Percentiles rank a stretch among this genome's conserved stretches.
These are phyloP conservation scores for Erythrolamprus reginae DNA, from an alignment of 2,113 vertebrate species.

Conservation along the genomic window DNA sequence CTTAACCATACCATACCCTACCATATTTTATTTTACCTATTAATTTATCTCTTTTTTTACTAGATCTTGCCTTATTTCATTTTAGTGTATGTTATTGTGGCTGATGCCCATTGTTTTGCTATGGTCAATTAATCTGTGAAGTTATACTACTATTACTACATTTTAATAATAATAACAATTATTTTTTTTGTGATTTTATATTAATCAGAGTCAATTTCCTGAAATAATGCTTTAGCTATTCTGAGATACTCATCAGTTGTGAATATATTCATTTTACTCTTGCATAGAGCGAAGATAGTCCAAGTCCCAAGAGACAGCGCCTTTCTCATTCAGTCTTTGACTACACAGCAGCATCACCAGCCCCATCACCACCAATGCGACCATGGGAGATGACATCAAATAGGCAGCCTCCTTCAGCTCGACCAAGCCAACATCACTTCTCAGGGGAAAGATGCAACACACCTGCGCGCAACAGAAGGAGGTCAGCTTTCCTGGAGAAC, in stretches of 20 bases:
- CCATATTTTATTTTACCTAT: not conserved
- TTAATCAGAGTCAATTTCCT: not conserved
- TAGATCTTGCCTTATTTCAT: not conserved
- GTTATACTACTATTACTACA: not conserved
- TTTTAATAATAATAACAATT: not conserved
- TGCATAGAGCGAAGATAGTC: conserved; percentile 89
- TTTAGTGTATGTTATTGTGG: not conserved
- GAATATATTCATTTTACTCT: conserved; percentile 41
- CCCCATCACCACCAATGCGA: conserved; percentile 92
- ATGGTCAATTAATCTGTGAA: not conserved
- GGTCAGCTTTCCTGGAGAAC: conserved; percentile 64
- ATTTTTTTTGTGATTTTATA: not conserved
- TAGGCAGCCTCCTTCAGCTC: conserved; percentile 84
- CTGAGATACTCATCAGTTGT: conserved; percentile 35
- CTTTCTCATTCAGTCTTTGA: conserved; percentile 93
- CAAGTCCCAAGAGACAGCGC: conserved; percentile 93
- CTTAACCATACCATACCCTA: not conserved
- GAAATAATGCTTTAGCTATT: not conserved
- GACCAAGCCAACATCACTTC: conserved; percentile 84
- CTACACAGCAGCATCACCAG: conserved; percentile 81
- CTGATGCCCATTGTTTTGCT: not conserved
- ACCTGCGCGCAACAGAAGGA: conserved; percentile 90
- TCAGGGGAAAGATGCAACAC: conserved; percentile 92
- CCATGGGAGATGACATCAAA: conserved; percentile 95
- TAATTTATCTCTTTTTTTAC: not conserved